A percentile compares a stretch with the other conserved stretches of the same genome.
These are phyloP conservation scores for Oxystoma pomonae DNA, from an alignment of 2,888 invertebrate genomes.

Conservation along the genomic window DNA sequence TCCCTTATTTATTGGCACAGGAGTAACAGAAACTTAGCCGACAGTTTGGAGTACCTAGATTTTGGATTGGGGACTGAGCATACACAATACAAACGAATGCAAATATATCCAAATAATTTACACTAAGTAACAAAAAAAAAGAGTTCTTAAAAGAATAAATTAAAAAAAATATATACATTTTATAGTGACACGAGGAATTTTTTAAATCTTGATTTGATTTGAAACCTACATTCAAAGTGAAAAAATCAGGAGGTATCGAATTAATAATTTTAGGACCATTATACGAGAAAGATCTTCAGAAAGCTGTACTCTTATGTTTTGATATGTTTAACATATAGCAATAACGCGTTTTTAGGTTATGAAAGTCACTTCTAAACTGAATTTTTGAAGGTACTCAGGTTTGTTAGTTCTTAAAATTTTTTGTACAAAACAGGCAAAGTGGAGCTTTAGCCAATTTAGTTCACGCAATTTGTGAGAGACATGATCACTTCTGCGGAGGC, in stretches of 20 bases:
- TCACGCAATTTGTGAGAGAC: neutral
- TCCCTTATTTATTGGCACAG: too few relatives aligned
- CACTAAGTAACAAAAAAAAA: too few relatives aligned
- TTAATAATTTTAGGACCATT: neutral
- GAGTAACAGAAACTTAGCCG: too few relatives aligned
- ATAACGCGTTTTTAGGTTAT: neutral
- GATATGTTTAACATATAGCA: neutral
- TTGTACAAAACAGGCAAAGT: neutral
- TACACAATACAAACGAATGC: too few relatives aligned
- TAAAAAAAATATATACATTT: too few relatives aligned
- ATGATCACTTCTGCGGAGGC: neutral
- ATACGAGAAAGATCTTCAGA: neutral
- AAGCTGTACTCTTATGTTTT: neutral
- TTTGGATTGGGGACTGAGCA: too few relatives aligned
- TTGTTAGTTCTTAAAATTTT: neutral
- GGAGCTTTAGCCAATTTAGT: neutral
- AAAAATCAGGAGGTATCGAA: neutral
- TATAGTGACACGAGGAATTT: too few relatives aligned
- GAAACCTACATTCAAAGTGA: too few relatives aligned
- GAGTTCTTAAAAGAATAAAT: too few relatives aligned
- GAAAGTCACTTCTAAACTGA: neutral
- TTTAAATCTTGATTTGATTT: too few relatives aligned
- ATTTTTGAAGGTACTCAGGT: neutral
- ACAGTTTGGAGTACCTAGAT: too few relatives aligned
- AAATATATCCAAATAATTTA: too few relatives aligned